phyloP scores from a whole-genome alignment of 2,113 vertebrate genomes.

The Pelusios castaneus region DNA sequence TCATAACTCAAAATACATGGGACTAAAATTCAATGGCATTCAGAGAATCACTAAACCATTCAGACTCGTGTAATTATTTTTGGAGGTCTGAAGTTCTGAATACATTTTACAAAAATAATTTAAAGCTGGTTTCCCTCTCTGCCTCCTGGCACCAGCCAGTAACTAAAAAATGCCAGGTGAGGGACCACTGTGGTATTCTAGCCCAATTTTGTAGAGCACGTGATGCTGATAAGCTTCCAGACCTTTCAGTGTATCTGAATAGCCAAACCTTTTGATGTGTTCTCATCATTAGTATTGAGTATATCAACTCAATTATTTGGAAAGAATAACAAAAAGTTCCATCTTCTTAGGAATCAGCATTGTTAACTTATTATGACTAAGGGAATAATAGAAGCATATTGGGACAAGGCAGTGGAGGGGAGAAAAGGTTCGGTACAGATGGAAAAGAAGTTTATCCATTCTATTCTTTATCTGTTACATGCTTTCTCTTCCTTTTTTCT shows the following conservation, averaged over 20 bases:
- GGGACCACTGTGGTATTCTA: not conserved
- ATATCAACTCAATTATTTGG: accelerated
- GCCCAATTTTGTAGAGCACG: not conserved
- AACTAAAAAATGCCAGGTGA: not conserved
- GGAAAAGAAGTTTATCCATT: not conserved
- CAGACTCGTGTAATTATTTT: not conserved
- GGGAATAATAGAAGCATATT: not conserved
- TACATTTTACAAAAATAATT: not conserved
- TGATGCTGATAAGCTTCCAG: not conserved
- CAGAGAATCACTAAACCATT: not conserved
- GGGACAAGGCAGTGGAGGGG: too few species aligned
- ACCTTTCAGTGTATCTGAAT: not conserved
- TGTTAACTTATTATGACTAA: not conserved
- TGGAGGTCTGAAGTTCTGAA: not conserved
- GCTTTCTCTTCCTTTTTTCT: not conserved
- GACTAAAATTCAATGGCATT: not conserved
- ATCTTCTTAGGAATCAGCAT: not conserved
- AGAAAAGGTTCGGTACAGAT: too few species aligned
- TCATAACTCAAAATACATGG: not conserved
- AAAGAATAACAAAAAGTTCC: not conserved
- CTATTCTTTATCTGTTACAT: not conserved
- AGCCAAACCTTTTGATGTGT: not conserved
- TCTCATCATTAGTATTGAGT: not conserved
- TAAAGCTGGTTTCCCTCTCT: not conserved
- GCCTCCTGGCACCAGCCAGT: not conserved